Conservation (phyloP, 2,888 invertebrate species). For the Bembecia ichneumoniformis region DNA sequence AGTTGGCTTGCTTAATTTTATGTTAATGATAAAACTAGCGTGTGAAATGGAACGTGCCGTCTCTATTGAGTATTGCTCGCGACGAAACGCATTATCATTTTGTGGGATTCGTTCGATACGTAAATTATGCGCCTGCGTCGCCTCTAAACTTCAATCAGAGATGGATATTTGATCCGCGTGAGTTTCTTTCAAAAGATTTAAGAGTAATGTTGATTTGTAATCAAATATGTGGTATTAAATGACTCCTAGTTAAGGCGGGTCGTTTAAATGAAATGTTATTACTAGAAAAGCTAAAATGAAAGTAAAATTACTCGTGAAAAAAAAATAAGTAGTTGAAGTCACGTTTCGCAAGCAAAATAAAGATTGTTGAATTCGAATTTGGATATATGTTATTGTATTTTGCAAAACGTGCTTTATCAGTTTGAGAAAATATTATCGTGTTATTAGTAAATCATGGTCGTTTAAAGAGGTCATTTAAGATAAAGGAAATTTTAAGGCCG, state of each 20-base stretch:
- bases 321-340: background rate
- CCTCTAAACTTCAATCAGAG: background rate
- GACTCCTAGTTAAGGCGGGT: too few relatives aligned
- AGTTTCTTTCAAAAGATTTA: background rate
- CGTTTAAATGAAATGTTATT: too few relatives aligned
- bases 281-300: too few relatives aligned
- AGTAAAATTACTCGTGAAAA: too few relatives aligned
- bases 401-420: background rate
- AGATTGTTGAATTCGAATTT: background rate
- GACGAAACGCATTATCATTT: background rate
- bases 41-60: conserved; percentile 46
- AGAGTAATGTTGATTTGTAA: too few relatives aligned
- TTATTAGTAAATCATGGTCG: too few relatives aligned
- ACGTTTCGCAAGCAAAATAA: background rate
- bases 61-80: background rate
- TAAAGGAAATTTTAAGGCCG: too few relatives aligned
- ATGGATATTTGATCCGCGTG: background rate
- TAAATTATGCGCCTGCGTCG: background rate
- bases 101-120: background rate
- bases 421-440: background rate
- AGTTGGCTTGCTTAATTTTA: conserved; percentile 37
- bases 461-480: too few relatives aligned
- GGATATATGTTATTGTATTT: background rate
- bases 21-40: conserved; percentile 41
- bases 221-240: too few relatives aligned